phyloP scores from a whole-genome alignment of 2,888 invertebrate species.

The Trisateles emortualis region DNA sequence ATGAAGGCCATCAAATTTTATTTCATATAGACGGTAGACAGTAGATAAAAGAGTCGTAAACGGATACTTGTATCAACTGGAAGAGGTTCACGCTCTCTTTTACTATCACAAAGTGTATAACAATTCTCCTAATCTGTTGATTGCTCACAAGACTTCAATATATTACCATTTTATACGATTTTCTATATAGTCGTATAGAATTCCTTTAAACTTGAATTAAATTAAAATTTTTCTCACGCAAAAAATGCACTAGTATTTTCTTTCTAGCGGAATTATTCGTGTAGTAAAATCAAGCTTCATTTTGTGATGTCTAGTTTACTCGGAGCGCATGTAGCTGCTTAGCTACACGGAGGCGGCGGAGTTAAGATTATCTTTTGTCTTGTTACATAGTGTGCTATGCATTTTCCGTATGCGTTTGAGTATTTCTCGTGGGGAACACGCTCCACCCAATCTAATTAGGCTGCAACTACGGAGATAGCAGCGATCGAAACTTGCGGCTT shows the following conservation, averaged over 20 bases:
- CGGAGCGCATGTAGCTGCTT: conserved; percentile 26
- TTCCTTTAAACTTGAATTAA: conserved; percentile 39
- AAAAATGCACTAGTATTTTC: conserved; percentile 18
- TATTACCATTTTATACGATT: conserved; percentile 28
- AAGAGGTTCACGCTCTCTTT: conserved; percentile 28
- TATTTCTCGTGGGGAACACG: conserved; percentile 52
- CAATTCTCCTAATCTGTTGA: conserved; percentile 43
- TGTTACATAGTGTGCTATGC: conserved; percentile 45
- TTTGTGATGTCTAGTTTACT: conserved; percentile 24
- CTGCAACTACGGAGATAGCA: conserved; percentile 64
- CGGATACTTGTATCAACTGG: conserved; percentile 23
- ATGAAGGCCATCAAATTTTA: conserved; percentile 11
- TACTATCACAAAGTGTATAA: conserved; percentile 42
- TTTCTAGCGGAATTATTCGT: conserved; percentile 18
- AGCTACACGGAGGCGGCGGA: conserved; percentile 14
- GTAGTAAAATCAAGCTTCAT: conserved; percentile 26
- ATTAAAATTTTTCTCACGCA: conserved; percentile 38
- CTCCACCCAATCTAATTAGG: conserved; percentile 73
- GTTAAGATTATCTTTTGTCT: conserved; percentile 50
- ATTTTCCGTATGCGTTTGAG: conserved; percentile 50
- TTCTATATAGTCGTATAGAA: conserved; percentile 11
- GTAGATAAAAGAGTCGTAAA: conserved; percentile 37
- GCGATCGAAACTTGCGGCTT: conserved; percentile 71
- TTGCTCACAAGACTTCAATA: conserved; percentile 35
- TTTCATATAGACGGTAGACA: conserved; percentile 11